Evolutionary conservation across 2,888 invertebrate genomes (phyloP).

Genomic region (Oxycera nigricornis): DNA sequence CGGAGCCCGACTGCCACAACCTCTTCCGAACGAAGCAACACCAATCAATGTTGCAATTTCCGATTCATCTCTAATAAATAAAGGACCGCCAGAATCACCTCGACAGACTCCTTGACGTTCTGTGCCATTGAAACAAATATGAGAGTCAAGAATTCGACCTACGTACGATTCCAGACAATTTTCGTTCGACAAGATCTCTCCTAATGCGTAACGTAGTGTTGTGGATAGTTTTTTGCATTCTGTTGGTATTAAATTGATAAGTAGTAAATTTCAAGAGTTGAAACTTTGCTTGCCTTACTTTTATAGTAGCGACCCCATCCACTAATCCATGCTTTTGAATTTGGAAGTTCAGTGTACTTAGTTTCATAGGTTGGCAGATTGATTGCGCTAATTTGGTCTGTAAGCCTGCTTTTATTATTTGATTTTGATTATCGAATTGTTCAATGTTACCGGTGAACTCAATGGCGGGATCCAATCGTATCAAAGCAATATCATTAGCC

Average conservation of each 20-base stretch:
- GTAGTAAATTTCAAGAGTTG: too few relatives aligned
- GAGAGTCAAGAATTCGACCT: background rate
- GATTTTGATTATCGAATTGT: background rate
- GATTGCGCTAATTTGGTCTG: background rate
- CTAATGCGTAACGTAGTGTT: background rate
- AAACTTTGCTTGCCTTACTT: too few relatives aligned
- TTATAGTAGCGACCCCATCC: background rate
- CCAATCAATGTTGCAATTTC: constrained; percentile 54
- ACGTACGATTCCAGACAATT: background rate
- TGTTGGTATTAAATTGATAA: background rate
- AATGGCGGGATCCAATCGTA: background rate
- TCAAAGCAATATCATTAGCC: constrained; percentile 15
- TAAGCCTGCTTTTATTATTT: too few relatives aligned
- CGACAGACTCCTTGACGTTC: background rate
- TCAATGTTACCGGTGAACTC: background rate
- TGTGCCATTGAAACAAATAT: constrained; percentile 13
- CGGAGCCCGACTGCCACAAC: constrained; percentile 53
- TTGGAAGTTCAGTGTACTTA: background rate
- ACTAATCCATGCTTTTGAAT: background rate
- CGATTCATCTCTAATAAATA: background rate
- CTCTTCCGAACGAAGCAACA: constrained; percentile 59
- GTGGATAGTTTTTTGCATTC: constrained; percentile 6
- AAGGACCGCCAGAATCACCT: constrained; percentile 29
- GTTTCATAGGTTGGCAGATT: background rate
- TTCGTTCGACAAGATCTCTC: background rate